Percentiles rank a stretch among this genome's conserved stretches.
Conservation (phyloP, 2,113 vertebrate species). For the Sminthopsis crassicaudata region DNA sequence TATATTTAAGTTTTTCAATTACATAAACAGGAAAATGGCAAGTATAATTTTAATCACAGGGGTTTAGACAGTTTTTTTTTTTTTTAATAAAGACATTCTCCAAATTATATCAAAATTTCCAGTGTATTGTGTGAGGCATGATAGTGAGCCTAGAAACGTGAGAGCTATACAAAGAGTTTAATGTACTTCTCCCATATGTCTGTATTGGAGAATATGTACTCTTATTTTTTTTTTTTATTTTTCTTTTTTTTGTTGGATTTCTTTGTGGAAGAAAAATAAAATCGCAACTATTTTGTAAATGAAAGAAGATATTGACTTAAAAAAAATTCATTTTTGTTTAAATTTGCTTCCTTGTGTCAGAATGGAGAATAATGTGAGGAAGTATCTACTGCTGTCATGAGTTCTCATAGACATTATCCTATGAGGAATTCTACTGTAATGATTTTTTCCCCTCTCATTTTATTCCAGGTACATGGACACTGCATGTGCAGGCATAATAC, state of each 20-base stretch:
- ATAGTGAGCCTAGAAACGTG: not conserved
- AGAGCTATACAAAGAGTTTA: not conserved
- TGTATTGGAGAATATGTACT: not conserved
- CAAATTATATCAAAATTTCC: not conserved
- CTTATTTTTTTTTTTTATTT: not conserved
- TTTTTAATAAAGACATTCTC: not conserved
- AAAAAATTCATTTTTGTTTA: not conserved
- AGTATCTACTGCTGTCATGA: not conserved
- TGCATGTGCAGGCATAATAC: constrained; percentile 99
- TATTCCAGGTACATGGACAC: constrained; percentile 93
- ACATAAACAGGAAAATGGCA: not conserved
- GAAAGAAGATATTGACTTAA: not conserved
- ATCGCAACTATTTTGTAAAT: not conserved
- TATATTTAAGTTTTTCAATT: not conserved
- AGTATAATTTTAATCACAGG: constrained; percentile 39
- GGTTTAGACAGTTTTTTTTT: not conserved
- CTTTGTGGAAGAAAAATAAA: not conserved
- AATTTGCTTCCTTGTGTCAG: not conserved
- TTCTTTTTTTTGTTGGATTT: not conserved
- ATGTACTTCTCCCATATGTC: not conserved
- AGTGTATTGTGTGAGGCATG: not conserved
- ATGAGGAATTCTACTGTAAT: not conserved
- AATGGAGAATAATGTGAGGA: not conserved
- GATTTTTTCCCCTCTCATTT: not conserved
- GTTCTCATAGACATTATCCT: not conserved